These are phyloP conservation scores for Aleiodes leptofemur DNA, from an alignment of 2,888 invertebrate species.

Conservation along the genomic window DNA sequence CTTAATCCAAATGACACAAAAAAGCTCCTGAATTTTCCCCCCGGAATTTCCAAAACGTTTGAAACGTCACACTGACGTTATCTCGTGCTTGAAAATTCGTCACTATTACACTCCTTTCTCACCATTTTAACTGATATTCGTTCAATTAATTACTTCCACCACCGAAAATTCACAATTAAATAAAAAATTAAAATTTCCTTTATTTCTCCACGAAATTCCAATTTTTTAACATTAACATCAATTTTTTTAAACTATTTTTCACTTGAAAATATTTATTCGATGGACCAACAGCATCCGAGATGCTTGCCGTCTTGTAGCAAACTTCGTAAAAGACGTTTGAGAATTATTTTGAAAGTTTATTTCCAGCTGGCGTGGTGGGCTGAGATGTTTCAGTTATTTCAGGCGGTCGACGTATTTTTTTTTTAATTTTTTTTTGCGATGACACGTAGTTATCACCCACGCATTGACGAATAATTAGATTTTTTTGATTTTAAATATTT, in stretches of 20 bases:
- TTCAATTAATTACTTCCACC: neutral
- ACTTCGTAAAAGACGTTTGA: slow-evolving; percentile 24
- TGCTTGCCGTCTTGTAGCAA: neutral
- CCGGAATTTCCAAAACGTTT: neutral
- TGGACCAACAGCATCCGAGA: slow-evolving; percentile 9
- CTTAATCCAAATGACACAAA: slow-evolving; percentile 4
- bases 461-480: slow-evolving; percentile 22
- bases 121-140: neutral
- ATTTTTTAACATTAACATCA: neutral
- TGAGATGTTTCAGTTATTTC: slow-evolving; percentile 41
- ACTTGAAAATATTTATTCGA: slow-evolving; percentile 1
- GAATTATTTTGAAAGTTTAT: slow-evolving; percentile 31
- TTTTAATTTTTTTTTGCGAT: slow-evolving; percentile 25
- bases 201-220: neutral
- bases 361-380: slow-evolving; percentile 28
- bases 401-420: slow-evolving; percentile 36
- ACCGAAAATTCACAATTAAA: too few relatives aligned
- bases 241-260: neutral
- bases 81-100: slow-evolving; percentile 18
- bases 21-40: too few relatives aligned
- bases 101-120: slow-evolving; percentile 8
- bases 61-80: slow-evolving; percentile 26
- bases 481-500: slow-evolving; percentile 8
- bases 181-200: too few relatives aligned
- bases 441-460: slow-evolving; percentile 42